Evolutionary conservation across 2,797 vertebrate species (phyloP).

Genomic region (Microhierax caerulescens): DNA sequence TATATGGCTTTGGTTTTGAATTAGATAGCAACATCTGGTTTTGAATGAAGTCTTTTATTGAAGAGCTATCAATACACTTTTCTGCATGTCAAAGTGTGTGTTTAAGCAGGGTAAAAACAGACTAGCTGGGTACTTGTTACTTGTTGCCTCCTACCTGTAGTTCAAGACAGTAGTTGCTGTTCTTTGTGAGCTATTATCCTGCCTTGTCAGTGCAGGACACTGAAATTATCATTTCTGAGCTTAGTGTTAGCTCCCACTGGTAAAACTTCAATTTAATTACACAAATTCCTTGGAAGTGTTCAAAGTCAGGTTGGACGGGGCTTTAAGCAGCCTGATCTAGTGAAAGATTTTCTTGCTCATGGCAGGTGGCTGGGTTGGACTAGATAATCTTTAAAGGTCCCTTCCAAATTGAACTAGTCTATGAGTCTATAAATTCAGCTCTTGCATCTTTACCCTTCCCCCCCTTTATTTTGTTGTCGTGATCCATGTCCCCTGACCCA

Average conservation of each 20-base stretch:
- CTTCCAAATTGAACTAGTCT: neutral
- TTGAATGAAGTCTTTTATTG: neutral
- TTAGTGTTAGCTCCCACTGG: neutral
- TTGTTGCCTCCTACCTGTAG: neutral
- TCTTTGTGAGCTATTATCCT: neutral
- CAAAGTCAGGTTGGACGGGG: accelerated
- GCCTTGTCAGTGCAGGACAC: neutral
- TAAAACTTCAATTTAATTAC: neutral
- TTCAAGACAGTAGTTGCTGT: neutral
- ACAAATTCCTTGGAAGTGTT: neutral
- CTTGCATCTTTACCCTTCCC: neutral
- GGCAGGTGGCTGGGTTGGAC: neutral
- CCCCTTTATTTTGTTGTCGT: too few relatives aligned
- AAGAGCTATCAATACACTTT: neutral
- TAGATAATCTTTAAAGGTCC: neutral
- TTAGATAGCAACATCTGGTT: neutral
- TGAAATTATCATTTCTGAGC: neutral
- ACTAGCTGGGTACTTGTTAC: neutral
- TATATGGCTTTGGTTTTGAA: neutral
- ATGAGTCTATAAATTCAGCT: neutral
- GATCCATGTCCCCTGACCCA: accelerated
- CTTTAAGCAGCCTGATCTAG: neutral
- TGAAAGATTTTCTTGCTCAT: neutral
- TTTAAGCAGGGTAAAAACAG: neutral
- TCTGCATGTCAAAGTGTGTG: neutral